phyloP scores from a whole-genome alignment of 2,797 vertebrate species.

The Cryptoblepharus egeriae region DNA sequence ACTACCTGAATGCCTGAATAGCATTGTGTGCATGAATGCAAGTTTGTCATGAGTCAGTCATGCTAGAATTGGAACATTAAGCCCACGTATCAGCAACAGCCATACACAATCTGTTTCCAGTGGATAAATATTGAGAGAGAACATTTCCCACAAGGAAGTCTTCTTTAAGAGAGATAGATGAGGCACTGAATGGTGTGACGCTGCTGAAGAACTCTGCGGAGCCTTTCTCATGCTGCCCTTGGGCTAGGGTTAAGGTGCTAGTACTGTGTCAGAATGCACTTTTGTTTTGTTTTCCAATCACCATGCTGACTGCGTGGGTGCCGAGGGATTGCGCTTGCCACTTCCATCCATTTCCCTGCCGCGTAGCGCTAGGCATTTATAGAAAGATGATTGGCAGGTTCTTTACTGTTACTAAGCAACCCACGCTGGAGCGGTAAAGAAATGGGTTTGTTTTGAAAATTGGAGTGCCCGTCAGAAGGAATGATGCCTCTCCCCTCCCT shows the following conservation, averaged over 20 bases:
- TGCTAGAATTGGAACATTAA: background rate
- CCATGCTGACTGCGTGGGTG: background rate
- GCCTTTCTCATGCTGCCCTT: background rate
- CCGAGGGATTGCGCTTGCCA: background rate
- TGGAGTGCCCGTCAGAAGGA: background rate
- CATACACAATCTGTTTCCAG: slow-evolving; percentile 12
- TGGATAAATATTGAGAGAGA: slow-evolving; percentile 4
- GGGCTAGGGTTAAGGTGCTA: background rate
- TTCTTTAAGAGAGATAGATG: background rate
- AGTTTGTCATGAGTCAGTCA: slow-evolving; percentile 1
- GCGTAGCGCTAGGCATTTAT: slow-evolving; percentile 22
- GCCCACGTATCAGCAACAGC: background rate
- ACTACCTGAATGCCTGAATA: background rate
- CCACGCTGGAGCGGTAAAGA: background rate
- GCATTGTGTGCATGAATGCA: background rate
- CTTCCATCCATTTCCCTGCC: slow-evolving; percentile 1
- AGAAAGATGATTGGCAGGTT: slow-evolving; percentile 21
- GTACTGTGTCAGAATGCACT: background rate
- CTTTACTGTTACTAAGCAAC: slow-evolving; percentile 36
- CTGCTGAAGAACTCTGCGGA: background rate
- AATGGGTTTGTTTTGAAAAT: slow-evolving; percentile 5
- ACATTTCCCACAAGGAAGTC: background rate
- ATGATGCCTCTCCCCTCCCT: background rate
- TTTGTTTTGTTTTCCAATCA: background rate
- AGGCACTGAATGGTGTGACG: background rate